These are phyloP conservation scores for Hybognathus amarus DNA, from an alignment of 2,797 vertebrate species.

Conservation along the genomic window DNA sequence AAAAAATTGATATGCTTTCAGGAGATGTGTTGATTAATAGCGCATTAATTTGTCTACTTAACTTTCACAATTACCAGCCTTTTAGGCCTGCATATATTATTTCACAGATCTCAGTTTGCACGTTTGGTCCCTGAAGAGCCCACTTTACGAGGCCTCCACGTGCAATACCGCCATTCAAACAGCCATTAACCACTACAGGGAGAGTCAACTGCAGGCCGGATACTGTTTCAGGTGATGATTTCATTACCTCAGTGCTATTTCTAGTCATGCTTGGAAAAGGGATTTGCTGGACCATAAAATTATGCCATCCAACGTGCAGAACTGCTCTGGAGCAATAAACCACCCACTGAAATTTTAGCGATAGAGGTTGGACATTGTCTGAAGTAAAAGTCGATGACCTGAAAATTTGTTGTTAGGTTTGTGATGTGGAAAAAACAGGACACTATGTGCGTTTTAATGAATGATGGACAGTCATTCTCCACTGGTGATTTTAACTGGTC, in stretches of 20 bases:
- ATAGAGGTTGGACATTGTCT: conserved; percentile 18
- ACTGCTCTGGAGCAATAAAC: conserved; percentile 55
- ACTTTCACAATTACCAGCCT: conserved; percentile 64
- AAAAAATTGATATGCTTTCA: conserved; percentile 34
- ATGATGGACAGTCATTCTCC: background rate
- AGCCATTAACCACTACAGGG: conserved; percentile 61
- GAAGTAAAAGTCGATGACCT: conserved; percentile 46
- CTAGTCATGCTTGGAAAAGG: conserved; percentile 56
- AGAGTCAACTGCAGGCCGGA: conserved; percentile 57
- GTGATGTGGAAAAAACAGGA: conserved; percentile 22
- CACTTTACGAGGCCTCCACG: conserved; percentile 57
- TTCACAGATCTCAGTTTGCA: conserved; percentile 53
- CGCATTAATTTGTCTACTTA: conserved; percentile 56
- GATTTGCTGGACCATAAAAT: conserved; percentile 64
- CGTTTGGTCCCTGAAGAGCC: conserved; percentile 49
- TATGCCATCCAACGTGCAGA: conserved; percentile 48
- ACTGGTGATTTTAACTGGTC: conserved; percentile 3
- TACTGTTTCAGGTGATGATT: conserved; percentile 67
- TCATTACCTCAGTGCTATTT: conserved; percentile 66
- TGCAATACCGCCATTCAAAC: conserved; percentile 55
- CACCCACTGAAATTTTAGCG: conserved; percentile 58
- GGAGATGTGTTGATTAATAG: conserved; percentile 60
- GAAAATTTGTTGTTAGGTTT: conserved; percentile 38
- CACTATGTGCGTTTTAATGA: background rate
- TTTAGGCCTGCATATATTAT: conserved; percentile 65